Percentiles rank a stretch among this genome's conserved stretches.
Conservation (phyloP, 2,888 invertebrate species). For the Tipula helvola region DNA sequence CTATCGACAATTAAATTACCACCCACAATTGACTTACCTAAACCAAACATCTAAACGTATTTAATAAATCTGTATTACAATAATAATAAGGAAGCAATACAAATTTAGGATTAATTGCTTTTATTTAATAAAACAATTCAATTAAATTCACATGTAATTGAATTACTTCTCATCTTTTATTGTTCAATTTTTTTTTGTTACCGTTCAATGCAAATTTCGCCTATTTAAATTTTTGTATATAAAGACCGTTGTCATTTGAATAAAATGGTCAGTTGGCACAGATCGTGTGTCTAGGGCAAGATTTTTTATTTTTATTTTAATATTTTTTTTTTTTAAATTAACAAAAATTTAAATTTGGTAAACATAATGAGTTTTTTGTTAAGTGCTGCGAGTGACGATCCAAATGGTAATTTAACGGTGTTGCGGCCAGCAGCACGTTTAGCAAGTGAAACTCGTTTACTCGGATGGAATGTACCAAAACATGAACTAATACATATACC, state of each 20-base stretch:
- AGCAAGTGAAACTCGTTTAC: constrained; percentile 35
- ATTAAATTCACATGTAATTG: not conserved
- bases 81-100: not conserved
- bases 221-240: not conserved
- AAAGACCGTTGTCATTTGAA: not conserved
- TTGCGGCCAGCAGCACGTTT: constrained; percentile 18
- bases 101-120: not conserved
- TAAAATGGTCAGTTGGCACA: constrained; percentile 6
- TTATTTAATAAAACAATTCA: not conserved
- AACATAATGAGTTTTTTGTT: not conserved
- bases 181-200: not conserved
- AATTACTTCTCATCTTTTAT: not conserved
- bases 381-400: not conserved
- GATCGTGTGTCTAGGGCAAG: not conserved
- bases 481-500: constrained; percentile 65
- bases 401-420: constrained; percentile 14
- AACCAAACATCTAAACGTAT: not conserved
- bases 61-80: not conserved
- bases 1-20: not conserved
- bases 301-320: not conserved
- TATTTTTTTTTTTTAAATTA: not conserved
- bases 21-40: not conserved
- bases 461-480: constrained; percentile 66
- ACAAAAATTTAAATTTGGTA: not conserved
- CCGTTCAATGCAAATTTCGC: not conserved